Conservation (phyloP, 2,888 invertebrate species). For the Caenorhabditis parvicauda region DNA sequence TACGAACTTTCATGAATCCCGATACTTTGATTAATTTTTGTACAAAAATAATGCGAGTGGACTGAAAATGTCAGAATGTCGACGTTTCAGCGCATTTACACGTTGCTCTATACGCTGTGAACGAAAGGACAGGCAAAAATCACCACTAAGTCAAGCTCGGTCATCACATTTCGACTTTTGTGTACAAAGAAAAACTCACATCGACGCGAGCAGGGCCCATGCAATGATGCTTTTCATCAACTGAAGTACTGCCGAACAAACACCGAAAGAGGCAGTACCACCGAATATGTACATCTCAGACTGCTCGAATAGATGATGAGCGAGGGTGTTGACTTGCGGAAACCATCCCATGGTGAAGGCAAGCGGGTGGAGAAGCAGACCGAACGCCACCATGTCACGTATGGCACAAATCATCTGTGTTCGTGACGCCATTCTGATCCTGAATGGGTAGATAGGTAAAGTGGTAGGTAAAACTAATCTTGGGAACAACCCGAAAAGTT, state of each 20-base stretch:
- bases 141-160: too few relatives aligned
- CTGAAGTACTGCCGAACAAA: conserved; percentile 64
- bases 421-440: conserved; percentile 10
- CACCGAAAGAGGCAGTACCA: conserved; percentile 72
- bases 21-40: too few relatives aligned
- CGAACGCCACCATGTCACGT: conserved; percentile 64
- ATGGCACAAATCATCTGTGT: conserved; percentile 29
- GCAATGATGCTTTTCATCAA: conserved; percentile 20
- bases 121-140: too few relatives aligned
- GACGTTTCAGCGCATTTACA: too few relatives aligned
- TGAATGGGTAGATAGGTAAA: not conserved
- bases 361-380: conserved; percentile 85
- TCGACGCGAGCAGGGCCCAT: conserved; percentile 69
- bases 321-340: conserved; percentile 91
- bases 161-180: too few relatives aligned
- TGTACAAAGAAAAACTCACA: conserved; percentile 15
- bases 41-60: too few relatives aligned
- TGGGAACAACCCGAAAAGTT: too few relatives aligned
- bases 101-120: too few relatives aligned
- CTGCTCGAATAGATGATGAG: conserved; percentile 94
- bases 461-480: too few relatives aligned
- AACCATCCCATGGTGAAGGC: conserved; percentile 91
- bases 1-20: too few relatives aligned
- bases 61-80: too few relatives aligned
- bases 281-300: conserved; percentile 69